phyloP scores from a whole-genome alignment of 2,888 invertebrate genomes.

The Rhaphigaster nebulosa region DNA sequence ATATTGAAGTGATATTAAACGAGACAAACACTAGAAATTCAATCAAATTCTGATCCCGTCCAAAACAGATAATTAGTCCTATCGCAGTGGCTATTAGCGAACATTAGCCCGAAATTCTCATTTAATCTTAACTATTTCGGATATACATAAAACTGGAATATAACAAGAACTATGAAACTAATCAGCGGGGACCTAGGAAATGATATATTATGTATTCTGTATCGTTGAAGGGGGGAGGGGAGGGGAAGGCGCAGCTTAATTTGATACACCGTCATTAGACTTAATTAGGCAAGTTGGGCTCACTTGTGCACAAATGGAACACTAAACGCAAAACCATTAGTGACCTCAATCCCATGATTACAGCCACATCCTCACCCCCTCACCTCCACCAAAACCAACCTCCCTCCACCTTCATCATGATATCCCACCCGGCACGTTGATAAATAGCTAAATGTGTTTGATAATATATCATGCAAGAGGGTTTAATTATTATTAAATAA shows the following conservation, averaged over 20 bases:
- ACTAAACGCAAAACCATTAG: constrained; percentile 40
- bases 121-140: not conserved
- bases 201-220: constrained; percentile 10
- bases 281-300: constrained; percentile 32
- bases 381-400: not conserved
- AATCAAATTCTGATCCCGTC: too few relatives aligned
- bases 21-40: too few relatives aligned
- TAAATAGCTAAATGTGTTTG: not conserved
- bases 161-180: not conserved
- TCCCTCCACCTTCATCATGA: not conserved
- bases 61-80: not conserved
- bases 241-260: not conserved
- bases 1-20: too few relatives aligned
- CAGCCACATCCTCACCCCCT: not conserved
- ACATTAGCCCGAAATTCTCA: not conserved
- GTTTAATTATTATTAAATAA: too few relatives aligned
- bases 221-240: not conserved
- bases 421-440: not conserved
- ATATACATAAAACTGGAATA: not conserved
- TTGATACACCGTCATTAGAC: constrained; percentile 2
- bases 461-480: not conserved
- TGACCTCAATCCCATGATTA: constrained; percentile 15
- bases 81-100: not conserved
- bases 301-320: constrained; percentile 25
- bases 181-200: not conserved